phyloP scores from a whole-genome alignment of 2,888 invertebrate species.

The Ramazzottius varieornatus region DNA sequence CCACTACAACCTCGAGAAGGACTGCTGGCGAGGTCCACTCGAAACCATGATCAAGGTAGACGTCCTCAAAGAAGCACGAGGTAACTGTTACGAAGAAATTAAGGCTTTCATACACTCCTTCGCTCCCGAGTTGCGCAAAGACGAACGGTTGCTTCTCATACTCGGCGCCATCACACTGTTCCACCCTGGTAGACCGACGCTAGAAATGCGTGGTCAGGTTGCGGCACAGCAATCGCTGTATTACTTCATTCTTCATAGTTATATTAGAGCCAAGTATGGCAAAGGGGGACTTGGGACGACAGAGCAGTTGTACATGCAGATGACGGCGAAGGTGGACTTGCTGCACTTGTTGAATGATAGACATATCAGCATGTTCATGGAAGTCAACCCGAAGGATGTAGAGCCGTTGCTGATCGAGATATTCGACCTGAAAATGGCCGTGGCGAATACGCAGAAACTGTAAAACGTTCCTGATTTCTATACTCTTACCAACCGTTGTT shows the following conservation, averaged over 20 bases:
- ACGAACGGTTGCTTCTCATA: constrained; percentile 66
- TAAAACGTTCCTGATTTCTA: too few species aligned
- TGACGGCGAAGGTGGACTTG: constrained; percentile 71
- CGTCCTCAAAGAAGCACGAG: constrained; percentile 63
- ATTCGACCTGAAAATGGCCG: constrained; percentile 46
- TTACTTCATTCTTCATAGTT: constrained; percentile 56
- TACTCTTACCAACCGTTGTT: too few species aligned
- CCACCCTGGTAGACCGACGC: constrained; percentile 45
- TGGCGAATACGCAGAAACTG: too few species aligned
- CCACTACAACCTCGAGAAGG: constrained; percentile 61
- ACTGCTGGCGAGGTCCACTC: constrained; percentile 54
- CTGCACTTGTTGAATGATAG: constrained; percentile 62
- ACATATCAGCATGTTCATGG: constrained; percentile 66
- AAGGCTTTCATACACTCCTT: constrained; percentile 59
- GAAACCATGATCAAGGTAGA: constrained; percentile 51
- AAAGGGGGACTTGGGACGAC: constrained; percentile 5
- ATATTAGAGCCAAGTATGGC: constrained; percentile 37
- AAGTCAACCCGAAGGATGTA: constrained; percentile 66
- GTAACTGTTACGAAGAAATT: constrained; percentile 62
- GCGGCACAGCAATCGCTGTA: constrained; percentile 41
- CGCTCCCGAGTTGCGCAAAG: constrained; percentile 52
- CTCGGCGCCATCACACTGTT: constrained; percentile 72
- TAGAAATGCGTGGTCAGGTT: neutral
- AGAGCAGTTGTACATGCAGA: constrained; percentile 45
- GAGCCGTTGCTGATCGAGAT: constrained; percentile 81